Evolutionary conservation across 2,113 vertebrate genomes (phyloP).

Genomic region (Neolamprologus brichardi): DNA sequence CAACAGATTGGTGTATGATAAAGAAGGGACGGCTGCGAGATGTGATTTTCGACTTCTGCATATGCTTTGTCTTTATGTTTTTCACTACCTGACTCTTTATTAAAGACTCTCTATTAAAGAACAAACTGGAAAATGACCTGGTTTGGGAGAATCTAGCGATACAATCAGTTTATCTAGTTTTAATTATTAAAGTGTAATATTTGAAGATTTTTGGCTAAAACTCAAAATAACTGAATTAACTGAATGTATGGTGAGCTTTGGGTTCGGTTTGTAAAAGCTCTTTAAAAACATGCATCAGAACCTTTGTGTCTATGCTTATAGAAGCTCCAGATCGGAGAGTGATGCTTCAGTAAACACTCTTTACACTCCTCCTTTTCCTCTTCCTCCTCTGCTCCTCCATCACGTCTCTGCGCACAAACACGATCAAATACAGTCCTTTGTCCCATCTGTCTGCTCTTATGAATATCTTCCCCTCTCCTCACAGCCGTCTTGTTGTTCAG

Average conservation of each 20-base stretch:
- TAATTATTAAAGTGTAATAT: neutral
- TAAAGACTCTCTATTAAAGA: neutral
- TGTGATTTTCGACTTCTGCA: neutral
- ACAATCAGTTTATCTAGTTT: neutral
- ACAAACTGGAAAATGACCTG: neutral
- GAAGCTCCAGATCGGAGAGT: neutral
- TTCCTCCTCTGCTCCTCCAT: neutral
- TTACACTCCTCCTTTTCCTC: neutral
- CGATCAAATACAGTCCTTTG: conserved; percentile 24
- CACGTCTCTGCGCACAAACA: neutral
- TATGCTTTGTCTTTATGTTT: neutral
- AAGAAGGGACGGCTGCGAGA: neutral
- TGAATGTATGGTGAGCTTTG: neutral
- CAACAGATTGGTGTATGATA: neutral
- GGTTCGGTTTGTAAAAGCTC: neutral
- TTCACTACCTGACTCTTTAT: neutral
- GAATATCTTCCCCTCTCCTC: conserved; percentile 35
- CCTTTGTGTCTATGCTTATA: neutral
- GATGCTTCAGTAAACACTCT: neutral
- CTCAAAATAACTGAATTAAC: neutral
- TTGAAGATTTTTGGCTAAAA: neutral
- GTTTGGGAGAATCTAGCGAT: neutral
- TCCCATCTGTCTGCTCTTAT: conserved; percentile 22
- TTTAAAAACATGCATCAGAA: neutral
- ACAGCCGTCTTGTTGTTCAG: conserved; percentile 35